Evolutionary conservation across 2,113 vertebrate genomes (phyloP).

Genomic region (Mixornis gularis): DNA sequence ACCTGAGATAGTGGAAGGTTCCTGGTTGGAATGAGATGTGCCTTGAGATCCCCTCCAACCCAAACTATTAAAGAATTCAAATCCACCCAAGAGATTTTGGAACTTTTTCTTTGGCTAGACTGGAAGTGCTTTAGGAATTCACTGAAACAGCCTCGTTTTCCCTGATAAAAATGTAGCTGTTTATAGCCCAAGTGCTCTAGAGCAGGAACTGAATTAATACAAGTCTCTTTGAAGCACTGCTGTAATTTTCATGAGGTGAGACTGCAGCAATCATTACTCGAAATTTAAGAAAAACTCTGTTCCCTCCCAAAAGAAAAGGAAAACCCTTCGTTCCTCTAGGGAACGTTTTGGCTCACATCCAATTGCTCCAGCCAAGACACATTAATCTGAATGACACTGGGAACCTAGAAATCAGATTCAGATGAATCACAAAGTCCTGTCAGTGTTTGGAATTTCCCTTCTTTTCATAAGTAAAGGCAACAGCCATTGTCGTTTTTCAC

Average conservation of each 20-base stretch:
- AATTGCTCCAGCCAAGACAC: neutral
- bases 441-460: constrained; percentile 30
- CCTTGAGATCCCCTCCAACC: neutral
- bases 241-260: neutral
- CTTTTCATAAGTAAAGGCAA: constrained; percentile 13
- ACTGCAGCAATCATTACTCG: neutral
- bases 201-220: neutral
- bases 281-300: neutral
- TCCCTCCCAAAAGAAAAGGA: neutral
- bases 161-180: neutral
- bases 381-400: constrained; percentile 12
- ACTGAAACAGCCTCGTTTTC: neutral
- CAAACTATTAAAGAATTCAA: neutral
- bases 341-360: neutral
- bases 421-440: constrained; percentile 10
- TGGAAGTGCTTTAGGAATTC: neutral
- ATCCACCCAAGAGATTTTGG: neutral
- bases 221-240: neutral
- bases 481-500: constrained; percentile 16
- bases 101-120: neutral
- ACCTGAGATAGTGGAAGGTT: neutral
- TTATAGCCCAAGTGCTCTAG: neutral
- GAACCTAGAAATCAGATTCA: constrained; percentile 45
- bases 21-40: neutral
- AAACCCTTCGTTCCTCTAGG: neutral